Conservation (phyloP, 2,113 vertebrate species). For the Vulpes vulpes region DNA sequence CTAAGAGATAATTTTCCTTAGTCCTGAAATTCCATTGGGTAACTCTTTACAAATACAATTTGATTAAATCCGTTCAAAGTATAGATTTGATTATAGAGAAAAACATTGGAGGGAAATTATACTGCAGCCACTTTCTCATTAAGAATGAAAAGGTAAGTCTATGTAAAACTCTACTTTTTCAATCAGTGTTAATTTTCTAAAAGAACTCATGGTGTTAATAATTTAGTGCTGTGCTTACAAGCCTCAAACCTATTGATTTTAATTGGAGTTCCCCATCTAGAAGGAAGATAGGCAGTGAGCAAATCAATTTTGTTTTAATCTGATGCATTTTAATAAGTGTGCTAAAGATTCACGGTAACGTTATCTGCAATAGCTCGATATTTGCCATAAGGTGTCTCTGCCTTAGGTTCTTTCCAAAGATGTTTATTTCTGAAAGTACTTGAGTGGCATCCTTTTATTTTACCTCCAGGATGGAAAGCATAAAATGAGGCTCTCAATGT, state of each 20-base stretch:
- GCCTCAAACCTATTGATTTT: slow-evolving; percentile 82
- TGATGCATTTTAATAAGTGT: slow-evolving; percentile 81
- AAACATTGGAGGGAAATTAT: slow-evolving; percentile 75
- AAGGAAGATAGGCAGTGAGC: slow-evolving; percentile 75
- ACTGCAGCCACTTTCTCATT: slow-evolving; percentile 77
- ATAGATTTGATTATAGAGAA: slow-evolving; percentile 80
- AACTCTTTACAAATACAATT: slow-evolving; percentile 72
- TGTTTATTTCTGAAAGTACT: slow-evolving; percentile 67
- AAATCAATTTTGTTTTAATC: slow-evolving; percentile 83
- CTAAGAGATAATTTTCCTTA: slow-evolving; percentile 69
- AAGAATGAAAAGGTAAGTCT: slow-evolving; percentile 76
- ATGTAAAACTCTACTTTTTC: slow-evolving; percentile 78
- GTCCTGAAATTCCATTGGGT: slow-evolving; percentile 62
- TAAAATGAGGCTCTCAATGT: slow-evolving; percentile 60
- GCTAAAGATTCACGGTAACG: slow-evolving; percentile 74
- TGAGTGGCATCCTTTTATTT: slow-evolving; percentile 62
- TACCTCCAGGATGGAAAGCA: slow-evolving; percentile 16
- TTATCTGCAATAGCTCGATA: slow-evolving; percentile 68
- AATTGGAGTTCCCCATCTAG: slow-evolving; percentile 78
- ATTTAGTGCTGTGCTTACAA: slow-evolving; percentile 80
- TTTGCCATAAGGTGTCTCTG: slow-evolving; percentile 32
- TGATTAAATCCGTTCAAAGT: slow-evolving; percentile 78
- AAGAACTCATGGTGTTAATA: slow-evolving; percentile 81
- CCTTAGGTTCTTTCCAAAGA: slow-evolving; percentile 58
- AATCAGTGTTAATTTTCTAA: slow-evolving; percentile 83